Conservation (phyloP, 2,888 invertebrate species). For the Monochamus alternatus region DNA sequence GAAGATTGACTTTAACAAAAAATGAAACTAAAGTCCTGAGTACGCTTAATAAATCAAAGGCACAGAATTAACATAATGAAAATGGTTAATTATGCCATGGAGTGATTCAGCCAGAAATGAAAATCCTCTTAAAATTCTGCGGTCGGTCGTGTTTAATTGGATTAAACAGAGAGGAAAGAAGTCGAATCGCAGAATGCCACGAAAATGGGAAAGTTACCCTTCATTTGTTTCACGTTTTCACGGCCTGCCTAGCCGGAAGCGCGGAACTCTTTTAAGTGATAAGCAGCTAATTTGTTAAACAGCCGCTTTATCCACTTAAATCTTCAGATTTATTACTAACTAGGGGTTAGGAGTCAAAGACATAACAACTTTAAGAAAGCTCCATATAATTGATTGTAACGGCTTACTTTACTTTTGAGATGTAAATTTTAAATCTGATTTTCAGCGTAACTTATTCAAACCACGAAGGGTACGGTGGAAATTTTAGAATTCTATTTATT, state of each 20-base stretch:
- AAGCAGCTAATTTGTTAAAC: constrained; percentile 70
- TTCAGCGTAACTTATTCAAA: constrained; percentile 55
- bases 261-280: constrained; percentile 68
- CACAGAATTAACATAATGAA: constrained; percentile 20
- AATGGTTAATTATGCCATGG: constrained; percentile 44
- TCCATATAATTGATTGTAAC: constrained; percentile 60
- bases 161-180: constrained; percentile 65
- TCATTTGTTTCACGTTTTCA: constrained; percentile 58
- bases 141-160: constrained; percentile 68
- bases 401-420: constrained; percentile 53
- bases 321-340: constrained; percentile 66
- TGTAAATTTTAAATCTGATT: constrained; percentile 50
- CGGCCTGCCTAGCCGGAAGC: constrained; percentile 54
- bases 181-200: constrained; percentile 60
- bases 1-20: background rate
- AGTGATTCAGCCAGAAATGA: constrained; percentile 44
- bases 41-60: constrained; percentile 9
- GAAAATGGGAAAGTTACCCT: constrained; percentile 61
- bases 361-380: constrained; percentile 62
- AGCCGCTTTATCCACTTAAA: constrained; percentile 68
- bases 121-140: constrained; percentile 68
- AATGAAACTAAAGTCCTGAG: background rate
- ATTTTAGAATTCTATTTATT: constrained; percentile 62
- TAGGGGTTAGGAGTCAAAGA: constrained; percentile 62
- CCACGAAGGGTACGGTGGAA: constrained; percentile 52